Evolutionary conservation across 1,140 invertebrate genomes (phyloP), one percentile per base, ranked within the genome.

Genomic region (Drosophila malerkotliana): DNA sequence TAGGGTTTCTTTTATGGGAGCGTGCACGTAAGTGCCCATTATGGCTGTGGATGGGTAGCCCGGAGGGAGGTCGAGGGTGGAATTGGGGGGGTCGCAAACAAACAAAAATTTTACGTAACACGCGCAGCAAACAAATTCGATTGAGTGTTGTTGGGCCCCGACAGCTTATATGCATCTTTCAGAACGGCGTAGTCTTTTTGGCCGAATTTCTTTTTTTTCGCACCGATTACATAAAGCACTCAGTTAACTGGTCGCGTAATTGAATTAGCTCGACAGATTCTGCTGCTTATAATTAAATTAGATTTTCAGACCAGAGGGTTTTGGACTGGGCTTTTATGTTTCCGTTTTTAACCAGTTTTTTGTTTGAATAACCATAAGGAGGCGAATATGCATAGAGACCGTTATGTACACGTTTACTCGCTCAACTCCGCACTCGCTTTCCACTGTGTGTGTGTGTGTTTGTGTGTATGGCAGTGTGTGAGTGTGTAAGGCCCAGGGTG

Each of bases 1-100:
- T 85, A 87, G 78, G 82, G 82, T 85, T 85, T 87, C 81, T 87
- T 87, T 87, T 85, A 79, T 85, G 82, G 39, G 82, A 87, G 71
- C 82, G 83, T 82, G 74, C 81, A 81, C 82, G 82, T 85, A 85
- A 85, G 82, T 82, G 83, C 82, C 82, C 69, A 76, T 85, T 72
- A 72, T 56, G 69, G 30, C 68, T 14, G 18, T 37, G 69, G 49
- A 21, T 15, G 32, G 56, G 51, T 44, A 44, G 15, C 18, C 12
- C 15, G 26, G 39, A 10, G 45, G 12, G 28, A 26, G 15, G 48
- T 10, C 34, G 7, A 4, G 26, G 51, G 18, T 15, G 18, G 15
- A 2, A 9, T 0, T 1, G 4, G 41, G 44, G 44, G 39, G 24
- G 47, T 26, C 30, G 48, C 39, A 59, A 41, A 37, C 54, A 51